A percentile compares a stretch with the other conserved stretches of the same genome.
These are phyloP conservation scores for Coracias cyanogaster DNA, from an alignment of 2,797 vertebrate genomes.

Conservation along the genomic window DNA sequence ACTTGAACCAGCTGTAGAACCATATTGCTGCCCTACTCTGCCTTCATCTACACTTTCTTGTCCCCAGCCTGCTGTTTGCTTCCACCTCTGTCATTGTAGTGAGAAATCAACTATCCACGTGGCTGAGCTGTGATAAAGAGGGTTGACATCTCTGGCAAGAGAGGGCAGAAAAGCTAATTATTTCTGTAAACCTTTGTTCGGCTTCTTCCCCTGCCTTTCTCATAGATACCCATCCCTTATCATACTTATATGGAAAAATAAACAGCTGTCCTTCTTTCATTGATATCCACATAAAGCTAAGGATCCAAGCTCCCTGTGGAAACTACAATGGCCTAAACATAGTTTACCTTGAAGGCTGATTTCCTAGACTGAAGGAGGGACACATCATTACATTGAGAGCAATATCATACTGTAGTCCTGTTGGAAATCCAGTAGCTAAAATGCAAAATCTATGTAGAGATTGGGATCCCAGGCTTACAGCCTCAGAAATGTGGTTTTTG, in stretches of 20 bases:
- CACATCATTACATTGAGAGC: background rate
- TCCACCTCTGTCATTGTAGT: constrained; percentile 8
- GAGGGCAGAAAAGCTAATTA: constrained; percentile 36
- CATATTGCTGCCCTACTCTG: background rate
- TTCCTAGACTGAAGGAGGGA: background rate
- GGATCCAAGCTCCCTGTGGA: background rate
- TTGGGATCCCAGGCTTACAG: background rate
- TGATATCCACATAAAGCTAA: background rate
- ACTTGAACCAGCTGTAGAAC: background rate
- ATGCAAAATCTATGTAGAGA: background rate
- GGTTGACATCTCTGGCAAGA: constrained; percentile 1
- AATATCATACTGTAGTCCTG: background rate
- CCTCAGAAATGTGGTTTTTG: background rate
- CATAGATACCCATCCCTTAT: background rate
- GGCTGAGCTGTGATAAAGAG: constrained; percentile 6
- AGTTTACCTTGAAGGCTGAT: background rate
- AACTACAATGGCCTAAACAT: background rate
- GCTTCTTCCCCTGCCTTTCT: background rate
- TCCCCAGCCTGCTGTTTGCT: constrained; percentile 18
- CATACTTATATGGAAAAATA: background rate
- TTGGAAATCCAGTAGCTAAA: background rate
- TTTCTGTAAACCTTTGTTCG: constrained; percentile 30
- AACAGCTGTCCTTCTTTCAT: background rate
- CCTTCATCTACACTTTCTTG: background rate
- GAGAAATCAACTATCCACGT: constrained; percentile 24